Percentiles rank a stretch among this genome's conserved stretches.
These are phyloP conservation scores for Platycheirus rosarum DNA, from an alignment of 2,888 invertebrate species.

Conservation along the genomic window DNA sequence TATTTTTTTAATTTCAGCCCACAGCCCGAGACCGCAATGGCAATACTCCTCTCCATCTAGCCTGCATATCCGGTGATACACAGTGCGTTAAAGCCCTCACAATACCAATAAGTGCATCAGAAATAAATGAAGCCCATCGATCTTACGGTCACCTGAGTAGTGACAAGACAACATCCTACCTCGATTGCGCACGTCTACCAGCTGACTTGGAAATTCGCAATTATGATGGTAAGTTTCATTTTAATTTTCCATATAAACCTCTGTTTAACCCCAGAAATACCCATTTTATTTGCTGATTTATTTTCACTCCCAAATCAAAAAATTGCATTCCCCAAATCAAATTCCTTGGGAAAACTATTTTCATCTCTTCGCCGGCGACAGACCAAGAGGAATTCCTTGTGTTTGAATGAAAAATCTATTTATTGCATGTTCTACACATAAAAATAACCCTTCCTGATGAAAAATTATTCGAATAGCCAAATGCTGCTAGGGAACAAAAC, in stretches of 20 bases:
- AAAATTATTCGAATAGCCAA: slow-evolving; percentile 26
- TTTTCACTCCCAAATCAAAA: slow-evolving; percentile 25
- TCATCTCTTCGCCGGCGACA: slow-evolving; percentile 39
- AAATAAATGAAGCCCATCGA: slow-evolving; percentile 82
- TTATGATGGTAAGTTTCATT: slow-evolving; percentile 89
- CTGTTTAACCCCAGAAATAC: background rate
- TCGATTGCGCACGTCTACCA: slow-evolving; percentile 82
- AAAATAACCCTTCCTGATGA: slow-evolving; percentile 55
- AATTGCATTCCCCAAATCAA: slow-evolving; percentile 35
- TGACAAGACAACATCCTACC: slow-evolving; percentile 79
- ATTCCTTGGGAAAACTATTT: slow-evolving; percentile 52
- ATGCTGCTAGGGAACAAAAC: slow-evolving; percentile 9
- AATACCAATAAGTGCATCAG: slow-evolving; percentile 85
- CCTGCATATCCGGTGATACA: slow-evolving; percentile 88
- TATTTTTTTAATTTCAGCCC: slow-evolving; percentile 79
- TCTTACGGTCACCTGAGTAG: slow-evolving; percentile 81
- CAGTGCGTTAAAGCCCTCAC: slow-evolving; percentile 89
- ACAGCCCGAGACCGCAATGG: slow-evolving; percentile 88
- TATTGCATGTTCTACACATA: slow-evolving; percentile 50
- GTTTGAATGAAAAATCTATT: slow-evolving; percentile 52
- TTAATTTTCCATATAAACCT: background rate
- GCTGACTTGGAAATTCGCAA: slow-evolving; percentile 91
- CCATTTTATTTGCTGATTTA: slow-evolving; percentile 22
- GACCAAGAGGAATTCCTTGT: slow-evolving; percentile 52
- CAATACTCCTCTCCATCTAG: slow-evolving; percentile 94